These are phyloP conservation scores for Drosophila jambulina DNA, from an alignment of 1,140 invertebrate genomes.

Conservation along the genomic window DNA sequence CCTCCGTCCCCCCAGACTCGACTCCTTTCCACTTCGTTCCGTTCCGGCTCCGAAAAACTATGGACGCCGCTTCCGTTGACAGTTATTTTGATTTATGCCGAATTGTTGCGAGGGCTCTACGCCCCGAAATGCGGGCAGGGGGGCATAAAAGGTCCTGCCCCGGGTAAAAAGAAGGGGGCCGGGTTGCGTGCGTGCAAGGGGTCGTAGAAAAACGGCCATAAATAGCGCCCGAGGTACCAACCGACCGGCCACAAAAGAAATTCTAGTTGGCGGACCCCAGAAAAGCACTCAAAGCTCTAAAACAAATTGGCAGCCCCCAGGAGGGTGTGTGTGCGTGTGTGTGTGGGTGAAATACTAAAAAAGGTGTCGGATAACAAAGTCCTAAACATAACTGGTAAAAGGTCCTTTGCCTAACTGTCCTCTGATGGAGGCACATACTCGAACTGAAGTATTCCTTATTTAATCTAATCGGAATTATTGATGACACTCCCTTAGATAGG, in stretches of 20 bases:
- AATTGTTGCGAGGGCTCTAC: slow-evolving; percentile 53
- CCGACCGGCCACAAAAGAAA: slow-evolving; percentile 51
- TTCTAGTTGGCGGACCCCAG: slow-evolving; percentile 54
- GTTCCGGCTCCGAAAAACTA: slow-evolving; percentile 67
- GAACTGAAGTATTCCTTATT: neutral
- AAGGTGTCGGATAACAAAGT: slow-evolving; percentile 66
- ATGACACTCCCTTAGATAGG: slow-evolving; percentile 4
- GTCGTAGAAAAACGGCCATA: slow-evolving; percentile 67
- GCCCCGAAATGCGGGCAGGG: slow-evolving; percentile 16
- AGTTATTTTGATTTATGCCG: slow-evolving; percentile 81
- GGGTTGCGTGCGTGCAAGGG: slow-evolving; percentile 48
- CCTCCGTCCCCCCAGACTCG: slow-evolving; percentile 2
- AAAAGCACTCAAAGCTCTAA: slow-evolving; percentile 74
- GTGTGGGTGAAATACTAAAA: slow-evolving; percentile 20
- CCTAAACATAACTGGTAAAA: slow-evolving; percentile 23
- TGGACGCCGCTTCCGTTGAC: slow-evolving; percentile 79
- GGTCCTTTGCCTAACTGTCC: slow-evolving; percentile 5
- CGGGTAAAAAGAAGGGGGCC: neutral
- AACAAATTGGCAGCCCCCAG: slow-evolving; percentile 61
- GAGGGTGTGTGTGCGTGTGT: slow-evolving; percentile 12
- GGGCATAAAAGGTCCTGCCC: slow-evolving; percentile 11
- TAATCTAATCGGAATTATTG: slow-evolving; percentile 12
- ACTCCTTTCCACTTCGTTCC: slow-evolving; percentile 45
- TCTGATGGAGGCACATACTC: neutral
- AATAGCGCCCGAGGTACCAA: slow-evolving; percentile 44